phyloP scores from a whole-genome alignment of 1,140 invertebrate genomes.

The Solen grandis region DNA sequence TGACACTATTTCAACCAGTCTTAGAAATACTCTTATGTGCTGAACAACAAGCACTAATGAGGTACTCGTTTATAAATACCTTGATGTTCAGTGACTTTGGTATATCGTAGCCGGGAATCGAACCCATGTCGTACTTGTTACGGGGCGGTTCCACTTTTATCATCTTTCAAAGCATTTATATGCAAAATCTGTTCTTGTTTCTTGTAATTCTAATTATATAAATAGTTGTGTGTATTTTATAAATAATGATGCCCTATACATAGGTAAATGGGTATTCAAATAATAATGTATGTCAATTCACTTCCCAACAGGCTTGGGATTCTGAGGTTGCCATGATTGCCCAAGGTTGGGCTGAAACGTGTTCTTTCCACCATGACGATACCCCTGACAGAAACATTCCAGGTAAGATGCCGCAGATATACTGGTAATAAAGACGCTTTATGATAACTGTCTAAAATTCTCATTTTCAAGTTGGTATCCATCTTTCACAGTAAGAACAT shows the following conservation, averaged over 20 bases:
- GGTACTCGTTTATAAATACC: too few relatives aligned
- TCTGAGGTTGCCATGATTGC: constrained; percentile 53
- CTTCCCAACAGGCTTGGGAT: constrained; percentile 57
- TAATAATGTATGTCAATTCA: background rate
- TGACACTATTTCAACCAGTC: too few relatives aligned
- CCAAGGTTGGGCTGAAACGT: constrained; percentile 54
- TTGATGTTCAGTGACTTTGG: too few relatives aligned
- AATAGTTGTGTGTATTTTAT: background rate
- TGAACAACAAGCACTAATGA: too few relatives aligned
- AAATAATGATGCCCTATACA: background rate
- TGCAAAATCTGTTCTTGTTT: background rate
- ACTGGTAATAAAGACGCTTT: background rate
- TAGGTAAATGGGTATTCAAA: background rate
- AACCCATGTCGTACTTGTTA: too few relatives aligned
- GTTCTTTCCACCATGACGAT: constrained; percentile 39
- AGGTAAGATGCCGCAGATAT: constrained; percentile 40
- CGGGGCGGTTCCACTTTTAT: background rate
- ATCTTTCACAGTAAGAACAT: too few relatives aligned
- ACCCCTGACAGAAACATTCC: constrained; percentile 50
- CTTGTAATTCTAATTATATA: background rate
- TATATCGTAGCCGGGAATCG: too few relatives aligned
- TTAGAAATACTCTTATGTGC: too few relatives aligned
- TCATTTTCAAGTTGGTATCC: too few relatives aligned
- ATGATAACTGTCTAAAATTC: too few relatives aligned
- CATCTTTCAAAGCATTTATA: background rate